These are phyloP conservation scores for Drosophila koepferae DNA, from an alignment of 2,888 invertebrate genomes.

Conservation along the genomic window DNA sequence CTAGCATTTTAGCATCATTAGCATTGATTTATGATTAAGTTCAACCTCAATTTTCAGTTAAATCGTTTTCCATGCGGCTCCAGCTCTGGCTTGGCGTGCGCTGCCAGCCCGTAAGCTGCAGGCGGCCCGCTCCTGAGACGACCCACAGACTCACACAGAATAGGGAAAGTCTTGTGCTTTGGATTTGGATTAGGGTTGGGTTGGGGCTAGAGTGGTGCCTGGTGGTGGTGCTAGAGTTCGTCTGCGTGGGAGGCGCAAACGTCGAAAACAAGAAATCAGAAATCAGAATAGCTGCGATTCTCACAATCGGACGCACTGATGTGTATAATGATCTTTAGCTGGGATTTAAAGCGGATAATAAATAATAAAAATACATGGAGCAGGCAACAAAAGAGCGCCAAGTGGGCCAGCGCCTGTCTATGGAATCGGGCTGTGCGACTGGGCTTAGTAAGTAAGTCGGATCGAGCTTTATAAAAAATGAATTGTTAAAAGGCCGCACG, in stretches of 20 bases:
- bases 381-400: conserved; percentile 41
- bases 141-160: conserved; percentile 28
- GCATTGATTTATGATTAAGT: conserved; percentile 85
- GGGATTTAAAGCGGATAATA: conserved; percentile 81
- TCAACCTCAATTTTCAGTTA: conserved; percentile 84
- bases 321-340: conserved; percentile 82
- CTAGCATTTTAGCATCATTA: conserved; percentile 84
- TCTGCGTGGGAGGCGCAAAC: conserved; percentile 52
- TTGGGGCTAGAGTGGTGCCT: background rate
- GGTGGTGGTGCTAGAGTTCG: background rate
- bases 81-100: conserved; percentile 35
- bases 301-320: conserved; percentile 83
- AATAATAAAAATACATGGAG: conserved; percentile 82
- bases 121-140: conserved; percentile 24
- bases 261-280: conserved; percentile 75
- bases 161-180: conserved; percentile 35
- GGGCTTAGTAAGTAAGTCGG: conserved; percentile 63
- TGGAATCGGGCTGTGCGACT: conserved; percentile 30
- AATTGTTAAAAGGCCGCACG: conserved; percentile 74
- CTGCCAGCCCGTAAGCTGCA: conserved; percentile 15
- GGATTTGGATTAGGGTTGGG: conserved; percentile 25
- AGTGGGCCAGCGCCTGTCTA: conserved; percentile 26
- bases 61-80: conserved; percentile 75
- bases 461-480: conserved; percentile 70
- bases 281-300: conserved; percentile 83